These are phyloP conservation scores for Caenorhabditis macrosperma DNA, from an alignment of 2,888 invertebrate species.

Conservation along the genomic window DNA sequence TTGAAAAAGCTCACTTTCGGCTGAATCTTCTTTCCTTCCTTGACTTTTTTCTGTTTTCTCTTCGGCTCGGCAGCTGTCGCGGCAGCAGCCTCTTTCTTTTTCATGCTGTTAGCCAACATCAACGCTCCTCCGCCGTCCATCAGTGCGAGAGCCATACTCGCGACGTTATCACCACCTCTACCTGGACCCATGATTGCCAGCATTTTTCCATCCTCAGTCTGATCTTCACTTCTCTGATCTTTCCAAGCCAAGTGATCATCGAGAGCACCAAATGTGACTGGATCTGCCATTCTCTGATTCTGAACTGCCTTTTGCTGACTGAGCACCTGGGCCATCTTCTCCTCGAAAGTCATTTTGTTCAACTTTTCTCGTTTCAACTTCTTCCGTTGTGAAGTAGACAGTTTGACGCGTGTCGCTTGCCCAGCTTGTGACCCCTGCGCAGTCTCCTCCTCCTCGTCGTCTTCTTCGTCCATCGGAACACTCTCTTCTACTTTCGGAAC, in stretches of 20 bases:
- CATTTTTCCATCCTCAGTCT: conserved; percentile 52
- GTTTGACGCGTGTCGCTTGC: conserved; percentile 26
- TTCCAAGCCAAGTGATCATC: conserved; percentile 60
- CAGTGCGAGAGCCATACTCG: conserved; percentile 72
- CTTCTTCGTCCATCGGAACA: conserved; percentile 20
- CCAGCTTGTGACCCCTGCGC: not conserved
- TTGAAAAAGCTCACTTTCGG: conserved; percentile 57
- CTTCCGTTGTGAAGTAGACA: conserved; percentile 53
- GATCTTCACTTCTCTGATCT: conserved; percentile 50
- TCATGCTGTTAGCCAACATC: conserved; percentile 57
- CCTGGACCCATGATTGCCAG: conserved; percentile 72
- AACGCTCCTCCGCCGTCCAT: conserved; percentile 68
- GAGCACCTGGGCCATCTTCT: conserved; percentile 60
- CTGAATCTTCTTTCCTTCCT: conserved; percentile 71
- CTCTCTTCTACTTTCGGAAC: conserved; percentile 7
- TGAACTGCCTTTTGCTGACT: conserved; percentile 54
- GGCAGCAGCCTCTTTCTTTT: conserved; percentile 58
- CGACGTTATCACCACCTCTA: conserved; percentile 62
- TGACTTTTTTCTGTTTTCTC: conserved; percentile 56
- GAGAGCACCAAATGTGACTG: conserved; percentile 58
- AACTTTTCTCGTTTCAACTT: conserved; percentile 54
- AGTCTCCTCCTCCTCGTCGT: conserved; percentile 21
- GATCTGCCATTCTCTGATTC: conserved; percentile 60
- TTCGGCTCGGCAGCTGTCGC: conserved; percentile 40
- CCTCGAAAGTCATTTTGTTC: conserved; percentile 52